These are phyloP conservation scores for Xenotilapia caudafasciata DNA, from an alignment of 2,113 vertebrate species.

Conservation along the genomic window DNA sequence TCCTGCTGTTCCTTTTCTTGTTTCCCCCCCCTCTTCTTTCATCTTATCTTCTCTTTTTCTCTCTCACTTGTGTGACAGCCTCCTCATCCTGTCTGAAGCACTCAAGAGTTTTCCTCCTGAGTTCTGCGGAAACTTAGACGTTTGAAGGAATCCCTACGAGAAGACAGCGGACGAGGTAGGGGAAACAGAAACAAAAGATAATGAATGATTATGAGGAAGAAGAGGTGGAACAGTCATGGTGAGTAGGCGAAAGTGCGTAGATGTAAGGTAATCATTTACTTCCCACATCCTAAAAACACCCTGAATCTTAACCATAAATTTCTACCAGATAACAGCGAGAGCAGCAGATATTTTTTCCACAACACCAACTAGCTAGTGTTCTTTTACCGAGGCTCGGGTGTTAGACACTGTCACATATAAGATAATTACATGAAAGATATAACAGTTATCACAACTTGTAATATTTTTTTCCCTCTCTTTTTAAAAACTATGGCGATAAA, in stretches of 20 bases:
- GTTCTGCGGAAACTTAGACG: constrained; percentile 72
- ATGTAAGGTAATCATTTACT: neutral
- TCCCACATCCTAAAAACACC: neutral
- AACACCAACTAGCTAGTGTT: neutral
- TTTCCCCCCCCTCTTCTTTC: neutral
- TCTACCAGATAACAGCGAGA: neutral
- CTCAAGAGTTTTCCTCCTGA: constrained; percentile 71
- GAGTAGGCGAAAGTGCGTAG: neutral
- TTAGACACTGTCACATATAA: neutral
- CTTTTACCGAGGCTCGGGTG: neutral
- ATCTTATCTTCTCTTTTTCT: constrained; percentile 3
- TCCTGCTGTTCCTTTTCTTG: neutral
- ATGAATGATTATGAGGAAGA: neutral
- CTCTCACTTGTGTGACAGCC: neutral
- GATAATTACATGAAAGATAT: neutral
- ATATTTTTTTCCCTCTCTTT: neutral
- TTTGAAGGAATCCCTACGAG: constrained; percentile 73
- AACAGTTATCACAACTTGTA: neutral
- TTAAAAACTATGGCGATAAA: neutral
- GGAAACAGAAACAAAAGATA: neutral
- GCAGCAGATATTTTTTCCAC: neutral
- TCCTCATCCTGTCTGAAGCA: neutral
- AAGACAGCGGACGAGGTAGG: neutral
- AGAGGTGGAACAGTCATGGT: neutral
- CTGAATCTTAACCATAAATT: neutral